Evolutionary conservation across 2,797 vertebrate species (phyloP).

Genomic region (Scolopax bukidnonensis): DNA sequence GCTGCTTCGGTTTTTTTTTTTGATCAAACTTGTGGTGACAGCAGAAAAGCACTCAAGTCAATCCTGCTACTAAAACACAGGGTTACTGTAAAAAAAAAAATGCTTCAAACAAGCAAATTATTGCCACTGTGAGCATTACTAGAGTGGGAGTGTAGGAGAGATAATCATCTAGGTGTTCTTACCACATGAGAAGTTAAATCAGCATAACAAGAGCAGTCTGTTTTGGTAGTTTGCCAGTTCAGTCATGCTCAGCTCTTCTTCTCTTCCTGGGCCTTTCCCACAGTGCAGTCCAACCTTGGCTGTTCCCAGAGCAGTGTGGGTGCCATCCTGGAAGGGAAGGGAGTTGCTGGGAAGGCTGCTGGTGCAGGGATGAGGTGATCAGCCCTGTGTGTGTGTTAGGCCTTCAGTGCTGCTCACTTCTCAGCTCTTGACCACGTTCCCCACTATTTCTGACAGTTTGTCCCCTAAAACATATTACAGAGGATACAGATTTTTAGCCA

Average conservation of each 20-base stretch:
- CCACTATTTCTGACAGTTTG: background rate
- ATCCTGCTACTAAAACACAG: background rate
- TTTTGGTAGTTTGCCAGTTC: background rate
- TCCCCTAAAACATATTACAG: background rate
- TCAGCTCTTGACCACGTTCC: background rate
- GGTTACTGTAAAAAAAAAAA: background rate
- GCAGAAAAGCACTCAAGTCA: background rate
- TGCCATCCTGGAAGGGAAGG: background rate
- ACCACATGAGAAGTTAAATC: constrained; percentile 44
- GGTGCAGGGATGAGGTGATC: background rate
- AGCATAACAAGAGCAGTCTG: constrained; percentile 27
- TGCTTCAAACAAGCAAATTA: background rate
- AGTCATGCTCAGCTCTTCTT: background rate
- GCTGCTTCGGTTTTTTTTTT: background rate
- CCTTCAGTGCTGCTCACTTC: background rate
- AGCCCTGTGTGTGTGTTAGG: background rate
- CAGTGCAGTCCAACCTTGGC: background rate
- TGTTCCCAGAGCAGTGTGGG: background rate
- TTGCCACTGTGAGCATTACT: constrained; percentile 8
- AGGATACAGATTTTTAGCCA: background rate
- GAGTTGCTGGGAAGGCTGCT: background rate
- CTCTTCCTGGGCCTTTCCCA: constrained; percentile 20
- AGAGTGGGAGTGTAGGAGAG: constrained; percentile 44
- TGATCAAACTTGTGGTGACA: background rate
- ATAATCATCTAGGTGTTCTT: constrained; percentile 46